Evolutionary conservation across 2,888 invertebrate genomes (phyloP), one percentile per base, ranked within the genome.

Genomic region (Epinotia brunnichana): DNA sequence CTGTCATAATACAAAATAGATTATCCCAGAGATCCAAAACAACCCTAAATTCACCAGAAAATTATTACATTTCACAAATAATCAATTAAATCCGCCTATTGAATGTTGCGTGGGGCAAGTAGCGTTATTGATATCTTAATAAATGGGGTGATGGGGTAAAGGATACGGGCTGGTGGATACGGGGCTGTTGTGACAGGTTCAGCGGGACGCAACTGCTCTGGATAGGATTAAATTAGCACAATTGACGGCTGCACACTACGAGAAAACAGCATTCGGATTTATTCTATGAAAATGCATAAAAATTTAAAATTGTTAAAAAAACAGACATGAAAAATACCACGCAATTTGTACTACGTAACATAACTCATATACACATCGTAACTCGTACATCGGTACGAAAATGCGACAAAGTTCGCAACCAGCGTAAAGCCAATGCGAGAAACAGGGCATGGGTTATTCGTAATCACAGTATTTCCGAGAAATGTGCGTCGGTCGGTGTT

Each of bases 91-190:
- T 84, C 78, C 81, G 80, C 78, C 82, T 78, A 87, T 87, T 87
- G 88, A 81, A 79, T 80, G 79, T 85, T 82, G 83, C 81, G 82
- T 85, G 80, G 90, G 90, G 88, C 74, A 75, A 74, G 81, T 81
- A 83, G 85, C 77, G 90, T 90, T 92, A 92, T 90, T 92, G 91
- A 93, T 92, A 92, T 91, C 90, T 89, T 84, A 87, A 89, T 89
- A 90, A 89, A 90, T 91, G 83, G 89, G 87, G 89, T 90, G 87
- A 90, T 90, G 84, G 90, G 88, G 86, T 83, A 83, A 80, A 88
- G 81, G 85, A 91, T 92, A 92, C 91, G 91, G 92, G 91, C 81
- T 79, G 71, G 78, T 77, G 81, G 86, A 92, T 92, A 91, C 92
- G 92, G 92, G 92, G 83, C 73, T 89, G 86, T 88, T 89, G 80